Conservation (phyloP, 2,797 vertebrate genomes). For the Poecilia gillii region DNA sequence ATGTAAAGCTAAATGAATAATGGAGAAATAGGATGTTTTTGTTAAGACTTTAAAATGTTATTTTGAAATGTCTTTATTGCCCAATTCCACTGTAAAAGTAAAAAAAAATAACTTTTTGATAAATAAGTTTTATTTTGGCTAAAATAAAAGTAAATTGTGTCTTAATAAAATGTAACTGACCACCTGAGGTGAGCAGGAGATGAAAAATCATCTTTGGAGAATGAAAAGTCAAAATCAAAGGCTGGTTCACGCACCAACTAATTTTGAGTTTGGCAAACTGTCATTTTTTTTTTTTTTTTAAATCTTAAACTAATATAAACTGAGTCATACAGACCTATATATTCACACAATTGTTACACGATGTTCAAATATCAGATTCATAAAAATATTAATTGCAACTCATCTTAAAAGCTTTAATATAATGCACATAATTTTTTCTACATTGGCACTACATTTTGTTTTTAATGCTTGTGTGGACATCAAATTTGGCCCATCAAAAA, state of each 20-base stretch:
- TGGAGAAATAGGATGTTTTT: not conserved
- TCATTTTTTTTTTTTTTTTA: not conserved
- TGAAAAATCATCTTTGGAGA: not conserved
- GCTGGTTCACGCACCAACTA: not conserved
- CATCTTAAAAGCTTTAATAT: not conserved
- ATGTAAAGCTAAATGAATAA: not conserved
- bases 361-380: not conserved
- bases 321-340: not conserved
- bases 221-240: not conserved
- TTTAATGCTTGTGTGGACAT: not conserved
- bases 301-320: not conserved
- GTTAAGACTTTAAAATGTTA: not conserved
- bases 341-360: not conserved
- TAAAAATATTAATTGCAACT: not conserved
- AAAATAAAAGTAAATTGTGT: not conserved
- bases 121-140: not conserved
- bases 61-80: not conserved
- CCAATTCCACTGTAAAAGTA: not conserved
- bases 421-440: not conserved
- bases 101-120: not conserved
- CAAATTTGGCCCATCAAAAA: conserved; percentile 3
- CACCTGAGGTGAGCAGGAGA: not conserved
- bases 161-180: not conserved
- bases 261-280: not conserved
- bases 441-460: not conserved